Evolutionary conservation across 2,113 vertebrate species (phyloP), one percentile per base, ranked within the genome.

Genomic region (Thamnophis sirtalis): DNA sequence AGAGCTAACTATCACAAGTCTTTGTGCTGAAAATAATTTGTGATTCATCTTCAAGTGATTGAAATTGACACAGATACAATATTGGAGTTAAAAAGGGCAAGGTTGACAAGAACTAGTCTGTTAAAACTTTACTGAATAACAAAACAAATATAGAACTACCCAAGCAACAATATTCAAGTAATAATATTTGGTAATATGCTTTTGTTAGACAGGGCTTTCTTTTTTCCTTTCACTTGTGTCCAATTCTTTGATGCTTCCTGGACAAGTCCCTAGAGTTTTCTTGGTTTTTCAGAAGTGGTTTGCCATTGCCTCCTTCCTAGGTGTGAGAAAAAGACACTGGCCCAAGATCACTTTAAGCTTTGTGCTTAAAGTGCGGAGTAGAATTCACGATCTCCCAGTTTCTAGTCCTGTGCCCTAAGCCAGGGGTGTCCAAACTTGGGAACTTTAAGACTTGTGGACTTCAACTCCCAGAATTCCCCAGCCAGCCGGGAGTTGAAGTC

Each of bases 181-280:
- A 48, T 50, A 33, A 88, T 15, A 55, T 73, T 53, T 21, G 28
- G 60, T 28, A 60, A 58, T 8, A 56, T 13, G n/a, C 28, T 89
- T 89, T 49, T 53, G 38, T 95, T 86, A 90, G 19, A 89, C 63
- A 93, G 85, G 94, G 11, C 13, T 68, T n/a, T n/a, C 28, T 68
- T 68, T 68, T 68, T 68, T 11, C 4, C 11, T n/a, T 68, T n/a
- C 4, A 2, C 63, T 68, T n/a, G 4, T n/a, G 28, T 68, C 63
- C 63, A n/a, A 15, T 68, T 68, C 4, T 68, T 68, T 15, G 28
- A n/a, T n/a, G 60, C 11, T n/a, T 68, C 28, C 9, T n/a, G 11
- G 60, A 68, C 11, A 68, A 68, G 63, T 68, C 28, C 63, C 13
- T 68, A 28, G 11, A 33, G 28, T 68, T 68, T 68, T 33, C 63